These are phyloP conservation scores for Peromyscus eremicus DNA, from an alignment of 2,797 vertebrate species.

Conservation along the genomic window DNA sequence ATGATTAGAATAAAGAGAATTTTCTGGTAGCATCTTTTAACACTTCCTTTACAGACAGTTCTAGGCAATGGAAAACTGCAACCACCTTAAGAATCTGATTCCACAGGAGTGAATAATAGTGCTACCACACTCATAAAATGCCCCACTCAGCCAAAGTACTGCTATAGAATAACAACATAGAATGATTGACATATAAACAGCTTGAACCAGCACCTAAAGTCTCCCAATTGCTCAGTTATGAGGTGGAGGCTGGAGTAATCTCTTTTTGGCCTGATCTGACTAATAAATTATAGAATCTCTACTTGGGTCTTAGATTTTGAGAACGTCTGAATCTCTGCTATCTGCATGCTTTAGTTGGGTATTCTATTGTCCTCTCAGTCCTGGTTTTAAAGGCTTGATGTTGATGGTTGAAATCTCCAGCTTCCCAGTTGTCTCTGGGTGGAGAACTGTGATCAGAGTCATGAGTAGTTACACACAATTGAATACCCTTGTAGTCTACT, in stretches of 20 bases:
- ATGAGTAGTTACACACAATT: neutral
- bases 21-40: neutral
- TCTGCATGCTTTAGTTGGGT: neutral
- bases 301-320: slow-evolving; percentile 27
- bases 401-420: neutral
- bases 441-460: neutral
- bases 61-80: neutral
- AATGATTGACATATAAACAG: neutral
- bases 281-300: neutral
- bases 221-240: neutral
- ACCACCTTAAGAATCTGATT: slow-evolving; percentile 14
- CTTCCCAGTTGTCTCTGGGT: neutral
- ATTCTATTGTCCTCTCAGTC: neutral
- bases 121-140: neutral
- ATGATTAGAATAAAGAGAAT: neutral
- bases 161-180: neutral
- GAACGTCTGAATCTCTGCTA: neutral
- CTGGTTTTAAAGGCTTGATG: neutral
- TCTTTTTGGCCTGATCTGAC: neutral
- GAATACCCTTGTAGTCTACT: neutral
- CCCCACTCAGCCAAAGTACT: neutral
- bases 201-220: neutral
- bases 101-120: neutral
- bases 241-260: neutral
- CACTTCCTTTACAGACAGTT: neutral